phyloP scores from a whole-genome alignment of 2,113 vertebrate species.

The Rhadina sibilatrix region DNA sequence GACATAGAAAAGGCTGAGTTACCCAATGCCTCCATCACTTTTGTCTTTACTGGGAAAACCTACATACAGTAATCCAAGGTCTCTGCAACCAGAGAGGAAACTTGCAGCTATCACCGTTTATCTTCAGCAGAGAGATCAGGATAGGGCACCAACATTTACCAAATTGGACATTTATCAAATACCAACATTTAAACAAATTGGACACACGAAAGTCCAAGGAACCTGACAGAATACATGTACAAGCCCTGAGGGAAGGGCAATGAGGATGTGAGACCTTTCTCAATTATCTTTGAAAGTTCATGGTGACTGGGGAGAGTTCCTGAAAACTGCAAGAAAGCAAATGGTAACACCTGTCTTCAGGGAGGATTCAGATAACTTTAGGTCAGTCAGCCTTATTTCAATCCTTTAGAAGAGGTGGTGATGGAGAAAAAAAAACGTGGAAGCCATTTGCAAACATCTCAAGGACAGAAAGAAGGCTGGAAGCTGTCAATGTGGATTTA shows the following conservation, averaged over 20 bases:
- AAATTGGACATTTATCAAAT: no score
- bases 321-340: not conserved
- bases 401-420: not conserved
- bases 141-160: not conserved
- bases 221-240: rapidly evolving
- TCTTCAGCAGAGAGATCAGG: not conserved
- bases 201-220: not conserved
- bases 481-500: not conserved
- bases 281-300: not conserved
- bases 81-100: not conserved
- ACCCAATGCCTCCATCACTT: not conserved
- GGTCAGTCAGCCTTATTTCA: not conserved
- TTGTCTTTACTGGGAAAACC: not conserved
- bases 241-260: not conserved
- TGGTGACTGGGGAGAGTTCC: not conserved
- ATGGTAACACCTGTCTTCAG: not conserved
- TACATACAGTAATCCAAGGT: not conserved
- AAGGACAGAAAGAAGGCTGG: not conserved
- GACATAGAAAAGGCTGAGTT: not conserved
- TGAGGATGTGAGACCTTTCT: not conserved
- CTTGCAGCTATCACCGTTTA: not conserved
- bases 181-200: not conserved
- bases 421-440: not conserved
- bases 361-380: not conserved
- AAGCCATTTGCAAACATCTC: not conserved